Base-by-base conservation (phyloP, 2,888 invertebrate species). In the Habroteleia sp. region DNA sequence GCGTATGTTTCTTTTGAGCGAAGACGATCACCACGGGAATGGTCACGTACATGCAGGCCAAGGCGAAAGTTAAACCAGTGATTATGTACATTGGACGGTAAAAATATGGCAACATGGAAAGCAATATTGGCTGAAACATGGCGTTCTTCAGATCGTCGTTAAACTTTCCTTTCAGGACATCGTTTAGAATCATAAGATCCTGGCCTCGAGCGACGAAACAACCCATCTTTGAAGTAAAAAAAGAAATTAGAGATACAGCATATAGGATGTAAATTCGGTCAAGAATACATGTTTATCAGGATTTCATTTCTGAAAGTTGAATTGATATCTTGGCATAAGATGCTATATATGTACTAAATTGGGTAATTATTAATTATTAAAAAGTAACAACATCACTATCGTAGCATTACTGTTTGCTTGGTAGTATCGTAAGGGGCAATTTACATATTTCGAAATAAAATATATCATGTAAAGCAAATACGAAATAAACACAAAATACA, bases 61-160 rank as follows among this genome's bases (percentile, higher is more conserved):
- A n/a, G 1, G n/a, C 3, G n/a, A 37, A 37, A 16, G 37, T 37
- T 1, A 37, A n/a, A n/a, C 14, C n/a, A 3, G 16, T 37, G 2
- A 37, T 37, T 16, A 37, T 14, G 8, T 37, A 37, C 37, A 37
- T 37, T 16, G 37, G 37, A n/a, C 16, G 16, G 2, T n/a, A 37
- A n/a, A 37, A 37, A n/a, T 37, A 37, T 7, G 37, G 16, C 16
- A 37, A 6, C 13, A 6, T 33, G 1, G 33, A 33, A 1, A 33
- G 33, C 6, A 33, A 14, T 1, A 13, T 1, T 13, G 13, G 33
- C 14, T 33, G 33, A 14, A 33, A 33, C 1, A 11, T 13, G 1
- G 1, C 6, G 13, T 5, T 33, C 14, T 33, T 33, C n/a, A 33
- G 6, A n/a, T 33, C 33, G 5, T 33, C 6, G 2, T 33, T 14